These are phyloP conservation scores for Chloebia gouldiae DNA, from an alignment of 2,113 vertebrate genomes.

Conservation along the genomic window DNA sequence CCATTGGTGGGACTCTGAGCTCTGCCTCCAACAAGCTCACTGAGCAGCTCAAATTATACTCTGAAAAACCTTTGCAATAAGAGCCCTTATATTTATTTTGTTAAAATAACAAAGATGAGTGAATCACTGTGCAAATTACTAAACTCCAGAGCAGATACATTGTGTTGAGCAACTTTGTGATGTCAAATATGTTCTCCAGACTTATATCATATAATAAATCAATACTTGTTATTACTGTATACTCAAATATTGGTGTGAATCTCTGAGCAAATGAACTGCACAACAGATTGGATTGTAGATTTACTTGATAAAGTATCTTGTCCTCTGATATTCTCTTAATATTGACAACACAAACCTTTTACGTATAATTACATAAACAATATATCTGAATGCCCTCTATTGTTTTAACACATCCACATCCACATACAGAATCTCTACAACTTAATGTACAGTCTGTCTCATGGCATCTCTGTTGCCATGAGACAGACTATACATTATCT, in stretches of 20 bases:
- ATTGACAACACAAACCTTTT: not conserved
- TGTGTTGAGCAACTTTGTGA: not conserved
- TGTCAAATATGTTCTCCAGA: not conserved
- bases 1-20: not conserved
- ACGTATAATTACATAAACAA: not conserved
- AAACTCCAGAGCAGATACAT: not conserved
- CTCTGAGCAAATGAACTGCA: not conserved
- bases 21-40: not conserved
- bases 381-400: not conserved
- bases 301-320: not conserved
- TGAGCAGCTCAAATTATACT: not conserved
- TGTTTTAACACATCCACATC: not conserved
- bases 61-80: not conserved
- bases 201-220: not conserved
- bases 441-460: not conserved
- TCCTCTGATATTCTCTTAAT: not conserved
- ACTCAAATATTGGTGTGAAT: not conserved
- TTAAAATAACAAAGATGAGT: not conserved
- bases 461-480: no score
- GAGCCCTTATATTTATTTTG: not conserved
- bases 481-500: not conserved
- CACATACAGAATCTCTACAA: not conserved
- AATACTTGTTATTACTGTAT: not conserved
- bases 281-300: not conserved
- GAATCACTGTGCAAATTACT: not conserved